Conservation (phyloP, 2,797 vertebrate species). For the Rhynchonycteris naso region DNA sequence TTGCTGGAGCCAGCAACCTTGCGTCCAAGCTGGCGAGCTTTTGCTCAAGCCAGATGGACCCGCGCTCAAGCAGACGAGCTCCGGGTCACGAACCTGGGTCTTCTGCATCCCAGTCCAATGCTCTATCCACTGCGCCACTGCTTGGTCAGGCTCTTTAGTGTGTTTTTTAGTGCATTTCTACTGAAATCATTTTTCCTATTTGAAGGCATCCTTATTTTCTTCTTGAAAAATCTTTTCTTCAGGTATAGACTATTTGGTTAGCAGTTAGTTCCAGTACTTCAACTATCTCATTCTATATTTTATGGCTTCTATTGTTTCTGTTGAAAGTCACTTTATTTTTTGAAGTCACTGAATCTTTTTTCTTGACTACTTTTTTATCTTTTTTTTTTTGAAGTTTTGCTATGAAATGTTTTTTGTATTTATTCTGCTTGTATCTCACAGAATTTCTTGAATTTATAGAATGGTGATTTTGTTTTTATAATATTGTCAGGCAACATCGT, state of each 20-base stretch:
- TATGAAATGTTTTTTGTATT: background rate
- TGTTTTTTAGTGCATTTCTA: background rate
- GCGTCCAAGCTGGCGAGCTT: no score
- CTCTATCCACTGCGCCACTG: no score
- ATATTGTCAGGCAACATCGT: background rate
- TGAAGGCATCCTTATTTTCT: background rate
- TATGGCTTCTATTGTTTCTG: background rate
- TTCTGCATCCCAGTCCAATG: no score
- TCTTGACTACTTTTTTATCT: background rate
- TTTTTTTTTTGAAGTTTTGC: slow-evolving; percentile 6
- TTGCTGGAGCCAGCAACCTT: no score
- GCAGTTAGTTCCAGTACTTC: background rate
- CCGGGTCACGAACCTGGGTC: no score
- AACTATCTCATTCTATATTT: background rate
- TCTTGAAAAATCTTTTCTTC: background rate
- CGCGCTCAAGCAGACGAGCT: no score
- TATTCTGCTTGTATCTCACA: background rate
- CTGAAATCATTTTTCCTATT: background rate
- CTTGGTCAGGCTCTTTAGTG: no score
- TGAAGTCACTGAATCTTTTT: background rate
- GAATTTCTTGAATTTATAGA: background rate
- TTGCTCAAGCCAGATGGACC: no score
- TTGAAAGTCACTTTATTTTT: background rate
- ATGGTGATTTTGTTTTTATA: background rate
- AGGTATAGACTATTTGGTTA: background rate